Base-by-base conservation (phyloP, 53 echinoderm and acorn worm species). In the Henricia sp. region DNA sequence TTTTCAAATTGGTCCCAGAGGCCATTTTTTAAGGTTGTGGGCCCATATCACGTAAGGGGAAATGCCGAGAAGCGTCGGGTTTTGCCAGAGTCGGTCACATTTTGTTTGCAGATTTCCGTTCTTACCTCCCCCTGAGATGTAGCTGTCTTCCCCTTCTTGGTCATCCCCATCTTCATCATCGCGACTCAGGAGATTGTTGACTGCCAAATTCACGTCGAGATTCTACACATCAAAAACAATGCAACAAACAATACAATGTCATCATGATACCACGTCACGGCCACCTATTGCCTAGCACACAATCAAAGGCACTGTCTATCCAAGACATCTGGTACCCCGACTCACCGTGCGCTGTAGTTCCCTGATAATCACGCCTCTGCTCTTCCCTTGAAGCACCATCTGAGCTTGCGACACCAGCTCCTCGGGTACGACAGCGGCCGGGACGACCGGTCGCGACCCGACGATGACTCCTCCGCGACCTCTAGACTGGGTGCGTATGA, bases 391-490 rank as follows among this genome's bases (percentile, higher is more conserved):
- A 37, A 99, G 72, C 8, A 99, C 94, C 65, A 94, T 89, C 76
- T 99, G 99, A 23, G 94, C 99, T 63, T 99, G 94, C 3, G 99
- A 92, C 38, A 95, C 94, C 66, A 92, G 78, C 82, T 99, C 99
- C 74, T 99, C 99, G n/a, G 99, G 99, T 25, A 99, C 99, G 0
- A 94, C 99, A 17, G 99, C 91, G 1, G 97, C 92, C 34, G 92
- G 97, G 23, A 95, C 94, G 72, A 90, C 82, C 4, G 94, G 92
- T 68, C 94, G 59, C 24, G 91, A 70, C 25, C 91, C 95, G 27
- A 99, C 99, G 16, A 99, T 99, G 63, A 99, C 99, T 8, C 97
- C 97, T 41, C 99, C 99, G 58, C 99, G 92, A 37, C 99, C 99
- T 39, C 93, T 65, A 6, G 96, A 93, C 60, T 94, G 92, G 37